A percentile compares a stretch with the other conserved stretches of the same genome.
These are phyloP conservation scores for Zosterops hypoxanthus DNA, from an alignment of 2,113 vertebrate genomes.

Conservation along the genomic window DNA sequence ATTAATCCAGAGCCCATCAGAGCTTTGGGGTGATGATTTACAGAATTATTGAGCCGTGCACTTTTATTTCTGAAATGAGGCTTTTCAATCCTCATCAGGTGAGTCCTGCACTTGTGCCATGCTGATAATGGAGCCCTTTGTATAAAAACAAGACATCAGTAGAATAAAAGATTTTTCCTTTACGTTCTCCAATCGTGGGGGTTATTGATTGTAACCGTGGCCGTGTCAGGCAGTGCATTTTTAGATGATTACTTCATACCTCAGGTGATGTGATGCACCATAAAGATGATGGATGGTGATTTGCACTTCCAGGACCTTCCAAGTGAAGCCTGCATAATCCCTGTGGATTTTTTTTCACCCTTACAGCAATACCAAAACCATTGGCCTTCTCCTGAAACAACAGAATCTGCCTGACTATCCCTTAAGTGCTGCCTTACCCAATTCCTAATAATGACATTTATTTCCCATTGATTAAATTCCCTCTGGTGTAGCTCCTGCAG, in stretches of 20 bases:
- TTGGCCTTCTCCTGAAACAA: neutral
- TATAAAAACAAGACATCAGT: neutral
- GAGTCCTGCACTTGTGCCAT: neutral
- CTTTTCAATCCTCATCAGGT: neutral
- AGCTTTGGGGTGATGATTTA: neutral
- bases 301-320: constrained; percentile 36
- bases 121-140: neutral
- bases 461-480: constrained; percentile 19
- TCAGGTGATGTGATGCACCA: constrained; percentile 45
- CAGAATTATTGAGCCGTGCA: neutral
- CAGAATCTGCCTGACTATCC: neutral
- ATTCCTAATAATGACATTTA: neutral
- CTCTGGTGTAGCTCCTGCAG: constrained; percentile 8
- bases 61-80: neutral
- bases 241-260: constrained; percentile 64
- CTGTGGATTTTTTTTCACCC: neutral
- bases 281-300: constrained; percentile 51
- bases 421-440: neutral
- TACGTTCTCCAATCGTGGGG: neutral
- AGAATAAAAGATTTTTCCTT: constrained; percentile 27
- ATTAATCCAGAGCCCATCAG: neutral
- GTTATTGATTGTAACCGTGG: constrained; percentile 16
- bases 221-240: constrained; percentile 41
- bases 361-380: neutral
- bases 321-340: neutral